Base-by-base conservation (phyloP, 2,797 vertebrate genomes). In the Enoplosus armatus region DNA sequence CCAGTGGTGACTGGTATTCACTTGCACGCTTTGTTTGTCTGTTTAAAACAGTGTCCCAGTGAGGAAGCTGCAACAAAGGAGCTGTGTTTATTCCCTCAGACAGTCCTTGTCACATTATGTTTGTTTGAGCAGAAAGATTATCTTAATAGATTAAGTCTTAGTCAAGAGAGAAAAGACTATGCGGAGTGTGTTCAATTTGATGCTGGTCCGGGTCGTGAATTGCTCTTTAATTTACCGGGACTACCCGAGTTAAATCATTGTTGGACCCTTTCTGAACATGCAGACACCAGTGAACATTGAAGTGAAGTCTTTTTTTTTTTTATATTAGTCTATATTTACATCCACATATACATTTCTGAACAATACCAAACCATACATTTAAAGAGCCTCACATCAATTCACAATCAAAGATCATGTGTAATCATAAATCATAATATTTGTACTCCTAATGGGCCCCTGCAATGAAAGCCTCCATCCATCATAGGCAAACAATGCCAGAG, bases 361-460 rank as follows among this genome's bases (percentile, higher is more conserved):
- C 54, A 58, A 47, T 12, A 48, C 16, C 26, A 47, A 39, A 9
- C 41, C 37, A 59, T 62, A 71, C 33, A 41, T 74, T 71, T 77
- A 67, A 79, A 87, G 51, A 63, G 37, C 55, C 72, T 66, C 67
- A 33, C 63, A 61, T 75, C 80, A 77, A 56, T 63, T 37, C 48
- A 72, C 67, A 77, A 85, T 87, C 59, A 74, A 64, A 87, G 61
- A 83, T 77, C 69, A 37, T 69, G 78, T 75, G 47, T 83, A 87
- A 93, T 90, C 81, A 88, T 90, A 89, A 91, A 92, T 92, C 90
- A 89, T 85, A 87, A 90, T 82, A 85, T 93, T 89, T 91, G 84
- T 90, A 79, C 83, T 90, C 80, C 86, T 92, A 88, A 90, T 87
- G 85, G 93, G 83, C 74, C 79, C 62, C 59, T 85, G 77, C 73